Percentiles rank a stretch among this genome's conserved stretches.
phyloP scores from a whole-genome alignment of 92 coral and sea anemone genomes.

The Phenganax marumi region DNA sequence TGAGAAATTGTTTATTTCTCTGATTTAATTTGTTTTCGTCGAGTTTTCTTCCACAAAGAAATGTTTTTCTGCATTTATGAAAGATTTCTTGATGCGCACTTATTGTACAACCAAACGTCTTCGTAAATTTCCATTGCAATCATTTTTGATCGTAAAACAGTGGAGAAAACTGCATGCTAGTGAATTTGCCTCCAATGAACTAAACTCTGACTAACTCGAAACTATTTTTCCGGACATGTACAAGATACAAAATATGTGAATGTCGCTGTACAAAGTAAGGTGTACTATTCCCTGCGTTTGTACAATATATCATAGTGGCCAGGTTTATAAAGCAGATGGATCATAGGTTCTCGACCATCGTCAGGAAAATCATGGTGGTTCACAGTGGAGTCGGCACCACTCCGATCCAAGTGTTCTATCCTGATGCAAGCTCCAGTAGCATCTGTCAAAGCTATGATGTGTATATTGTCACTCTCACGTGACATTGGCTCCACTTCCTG shows the following conservation, averaged over 20 bases:
- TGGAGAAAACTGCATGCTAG: constrained; percentile 23
- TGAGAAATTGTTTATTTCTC: not conserved
- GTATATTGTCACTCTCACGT: constrained; percentile 94
- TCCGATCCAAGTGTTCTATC: constrained; percentile 87
- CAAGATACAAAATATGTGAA: constrained; percentile 4
- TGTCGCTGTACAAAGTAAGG: not conserved
- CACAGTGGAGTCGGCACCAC: constrained; percentile 77
- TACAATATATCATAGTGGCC: constrained; percentile 95
- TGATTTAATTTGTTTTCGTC: not conserved
- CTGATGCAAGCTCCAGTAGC: constrained; percentile 93
- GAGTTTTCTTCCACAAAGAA: not conserved
- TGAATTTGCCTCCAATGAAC: constrained; percentile 1
- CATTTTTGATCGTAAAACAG: not conserved
- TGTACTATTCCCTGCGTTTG: constrained; percentile 11
- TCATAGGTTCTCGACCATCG: constrained; percentile 72
- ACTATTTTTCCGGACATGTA: not conserved
- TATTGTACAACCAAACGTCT: not conserved
- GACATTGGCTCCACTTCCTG: constrained; percentile 99
- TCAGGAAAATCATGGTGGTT: constrained; percentile 98
- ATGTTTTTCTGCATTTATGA: not conserved
- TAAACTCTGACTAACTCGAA: not conserved
- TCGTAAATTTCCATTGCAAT: not conserved
- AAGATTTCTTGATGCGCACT: not conserved
- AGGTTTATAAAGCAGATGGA: constrained; percentile 79
- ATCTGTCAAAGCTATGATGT: constrained; percentile 88